These are phyloP conservation scores for Triplophysa rosa DNA, from an alignment of 2,113 vertebrate genomes.

Conservation along the genomic window DNA sequence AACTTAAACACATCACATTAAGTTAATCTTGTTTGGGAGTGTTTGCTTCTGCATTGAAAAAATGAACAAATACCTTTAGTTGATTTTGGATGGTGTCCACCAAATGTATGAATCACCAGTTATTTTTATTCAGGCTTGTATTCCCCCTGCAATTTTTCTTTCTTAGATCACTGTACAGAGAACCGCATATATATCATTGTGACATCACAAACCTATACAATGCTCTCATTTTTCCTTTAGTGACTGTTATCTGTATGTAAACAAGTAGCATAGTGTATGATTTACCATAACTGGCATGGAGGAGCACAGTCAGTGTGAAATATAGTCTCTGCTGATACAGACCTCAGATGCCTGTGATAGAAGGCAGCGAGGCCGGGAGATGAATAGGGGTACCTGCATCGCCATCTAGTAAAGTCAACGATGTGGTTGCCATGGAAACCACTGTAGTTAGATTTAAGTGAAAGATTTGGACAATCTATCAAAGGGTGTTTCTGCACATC, in stretches of 20 bases:
- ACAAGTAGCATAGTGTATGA: conserved; percentile 34
- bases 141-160: conserved; percentile 15
- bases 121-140: conserved; percentile 1
- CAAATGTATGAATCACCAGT: conserved; percentile 4
- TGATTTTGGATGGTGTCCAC: conserved; percentile 12
- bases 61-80: neutral
- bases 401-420: conserved; percentile 52
- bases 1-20: neutral
- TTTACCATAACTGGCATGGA: conserved; percentile 25
- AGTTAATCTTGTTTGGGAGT: neutral
- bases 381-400: conserved; percentile 39
- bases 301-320: conserved; percentile 37
- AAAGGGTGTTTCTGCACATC: conserved; percentile 44
- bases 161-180: neutral
- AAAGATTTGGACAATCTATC: conserved; percentile 51
- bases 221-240: neutral
- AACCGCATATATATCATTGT: conserved; percentile 19
- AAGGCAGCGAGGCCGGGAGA: conserved; percentile 28
- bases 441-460: conserved; percentile 52
- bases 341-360: conserved; percentile 22
- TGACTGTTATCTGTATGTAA: conserved; percentile 29
- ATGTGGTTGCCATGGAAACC: conserved; percentile 59
- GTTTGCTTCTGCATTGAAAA: neutral
- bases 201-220: neutral
- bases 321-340: conserved; percentile 40